phyloP scores from a whole-genome alignment of 2,797 vertebrate genomes.

The Myiothlypis chrysogaster region DNA sequence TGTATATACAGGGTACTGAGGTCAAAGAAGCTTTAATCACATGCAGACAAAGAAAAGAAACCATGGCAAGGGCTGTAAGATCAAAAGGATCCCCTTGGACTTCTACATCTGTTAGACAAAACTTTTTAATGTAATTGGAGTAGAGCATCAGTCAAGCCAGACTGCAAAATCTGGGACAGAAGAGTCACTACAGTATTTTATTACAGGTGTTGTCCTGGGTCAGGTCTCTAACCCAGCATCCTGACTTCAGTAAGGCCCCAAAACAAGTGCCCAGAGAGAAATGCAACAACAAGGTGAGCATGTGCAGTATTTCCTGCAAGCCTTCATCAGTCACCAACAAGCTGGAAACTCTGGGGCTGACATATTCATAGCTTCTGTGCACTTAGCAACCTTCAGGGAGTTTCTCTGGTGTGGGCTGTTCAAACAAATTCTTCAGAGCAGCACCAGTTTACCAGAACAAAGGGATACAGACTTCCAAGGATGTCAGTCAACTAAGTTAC shows the following conservation, averaged over 20 bases:
- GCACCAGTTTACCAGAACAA: background rate
- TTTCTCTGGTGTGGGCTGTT: background rate
- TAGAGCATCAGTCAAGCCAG: background rate
- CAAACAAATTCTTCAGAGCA: background rate
- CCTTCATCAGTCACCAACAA: accelerated
- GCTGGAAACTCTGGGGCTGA: background rate
- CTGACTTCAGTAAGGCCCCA: background rate
- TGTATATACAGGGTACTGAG: background rate
- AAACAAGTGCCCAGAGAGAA: background rate
- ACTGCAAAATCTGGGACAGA: background rate
- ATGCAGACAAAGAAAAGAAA: background rate
- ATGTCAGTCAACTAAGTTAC: background rate
- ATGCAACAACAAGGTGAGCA: background rate
- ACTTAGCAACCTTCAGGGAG: background rate
- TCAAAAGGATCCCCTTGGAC: background rate
- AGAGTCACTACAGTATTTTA: background rate
- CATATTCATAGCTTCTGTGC: background rate
- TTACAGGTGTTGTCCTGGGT: background rate
- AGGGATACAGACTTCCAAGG: background rate
- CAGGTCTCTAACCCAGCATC: background rate
- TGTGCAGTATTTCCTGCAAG: background rate
- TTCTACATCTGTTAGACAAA: background rate
- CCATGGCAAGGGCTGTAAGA: background rate
- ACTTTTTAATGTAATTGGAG: background rate
- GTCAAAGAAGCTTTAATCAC: background rate